Percentiles rank a stretch among this genome's conserved stretches.
Conservation (phyloP, 2,888 invertebrate genomes). For the Brachypterus glaber region DNA sequence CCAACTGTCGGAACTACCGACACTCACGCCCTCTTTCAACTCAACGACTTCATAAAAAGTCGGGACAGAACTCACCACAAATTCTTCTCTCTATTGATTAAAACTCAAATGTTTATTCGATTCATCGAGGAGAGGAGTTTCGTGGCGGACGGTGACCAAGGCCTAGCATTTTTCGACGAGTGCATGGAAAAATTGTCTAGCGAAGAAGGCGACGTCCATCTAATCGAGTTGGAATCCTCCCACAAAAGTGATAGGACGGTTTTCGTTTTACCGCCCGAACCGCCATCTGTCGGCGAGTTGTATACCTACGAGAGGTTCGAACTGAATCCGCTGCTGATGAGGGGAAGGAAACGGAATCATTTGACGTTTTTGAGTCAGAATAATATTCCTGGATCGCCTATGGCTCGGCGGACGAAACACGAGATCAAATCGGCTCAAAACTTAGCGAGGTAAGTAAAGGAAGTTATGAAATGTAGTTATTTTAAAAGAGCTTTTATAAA, state of each 20-base stretch:
- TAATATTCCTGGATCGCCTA: conserved; percentile 70
- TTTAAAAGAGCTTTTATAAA: too few species aligned
- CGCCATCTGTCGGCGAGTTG: conserved; percentile 14
- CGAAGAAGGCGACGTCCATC: conserved; percentile 48
- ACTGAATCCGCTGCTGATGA: conserved; percentile 51
- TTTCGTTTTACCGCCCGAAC: conserved; percentile 90
- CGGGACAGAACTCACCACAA: conserved; percentile 82
- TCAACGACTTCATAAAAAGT: conserved; percentile 79
- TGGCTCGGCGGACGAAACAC: conserved; percentile 89
- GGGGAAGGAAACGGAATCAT: conserved; percentile 32
- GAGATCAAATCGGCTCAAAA: conserved; percentile 90
- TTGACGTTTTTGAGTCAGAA: conserved; percentile 34
- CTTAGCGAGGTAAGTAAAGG: conserved; percentile 53
- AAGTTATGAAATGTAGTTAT: too few species aligned
- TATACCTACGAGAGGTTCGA: conserved; percentile 16
- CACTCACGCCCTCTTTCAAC: conserved; percentile 88
- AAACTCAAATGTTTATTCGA: conserved; percentile 94
- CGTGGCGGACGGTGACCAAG: conserved; percentile 95
- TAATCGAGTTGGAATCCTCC: conserved; percentile 74
- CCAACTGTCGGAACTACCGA: conserved; percentile 93
- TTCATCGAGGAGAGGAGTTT: conserved; percentile 99
- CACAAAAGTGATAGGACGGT: conserved; percentile 85
- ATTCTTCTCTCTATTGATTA: conserved; percentile 82
- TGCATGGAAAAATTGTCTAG: conserved; percentile 72
- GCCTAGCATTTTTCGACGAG: conserved; percentile 94